Percentiles rank a stretch among this genome's conserved stretches.
phyloP scores from a whole-genome alignment of 64 coral and sea anemone species.

The Platygyra sinensis region DNA sequence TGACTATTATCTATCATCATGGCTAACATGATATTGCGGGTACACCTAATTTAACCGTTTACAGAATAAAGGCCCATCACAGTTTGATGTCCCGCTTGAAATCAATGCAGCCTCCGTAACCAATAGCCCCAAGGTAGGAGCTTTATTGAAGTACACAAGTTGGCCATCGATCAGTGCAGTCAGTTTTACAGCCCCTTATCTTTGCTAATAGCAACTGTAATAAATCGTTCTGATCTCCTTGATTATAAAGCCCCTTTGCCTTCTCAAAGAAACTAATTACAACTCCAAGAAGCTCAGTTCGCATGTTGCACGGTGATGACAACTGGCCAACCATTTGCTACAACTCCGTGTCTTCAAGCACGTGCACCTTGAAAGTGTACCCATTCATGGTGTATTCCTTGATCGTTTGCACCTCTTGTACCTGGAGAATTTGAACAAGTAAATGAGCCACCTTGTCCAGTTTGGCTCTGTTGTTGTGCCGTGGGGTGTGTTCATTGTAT shows the following conservation, averaged over 20 bases:
- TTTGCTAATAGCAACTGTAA: neutral
- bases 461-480: conserved; percentile 41
- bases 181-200: neutral
- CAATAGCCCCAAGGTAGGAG: too few species aligned
- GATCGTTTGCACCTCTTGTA: conserved; percentile 69
- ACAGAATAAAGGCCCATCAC: too few species aligned
- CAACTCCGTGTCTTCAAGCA: conserved; percentile 70
- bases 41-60: too few species aligned
- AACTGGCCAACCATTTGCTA: neutral
- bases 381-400: conserved; percentile 67
- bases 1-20: too few species aligned
- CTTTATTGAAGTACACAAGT: too few species aligned
- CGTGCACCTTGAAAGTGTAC: conserved; percentile 59
- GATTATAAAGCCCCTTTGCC: neutral
- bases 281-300: neutral
- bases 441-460: conserved; percentile 52
- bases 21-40: too few species aligned
- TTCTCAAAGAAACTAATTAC: neutral
- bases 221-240: neutral
- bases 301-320: neutral
- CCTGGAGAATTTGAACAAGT: conserved; percentile 66
- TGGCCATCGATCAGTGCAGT: too few species aligned
- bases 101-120: too few species aligned
- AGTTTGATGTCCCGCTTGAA: too few species aligned
- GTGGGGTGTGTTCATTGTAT: conserved; percentile 53